These are phyloP conservation scores for Actenoides hombroni DNA, from an alignment of 2,113 vertebrate species.

Conservation along the genomic window DNA sequence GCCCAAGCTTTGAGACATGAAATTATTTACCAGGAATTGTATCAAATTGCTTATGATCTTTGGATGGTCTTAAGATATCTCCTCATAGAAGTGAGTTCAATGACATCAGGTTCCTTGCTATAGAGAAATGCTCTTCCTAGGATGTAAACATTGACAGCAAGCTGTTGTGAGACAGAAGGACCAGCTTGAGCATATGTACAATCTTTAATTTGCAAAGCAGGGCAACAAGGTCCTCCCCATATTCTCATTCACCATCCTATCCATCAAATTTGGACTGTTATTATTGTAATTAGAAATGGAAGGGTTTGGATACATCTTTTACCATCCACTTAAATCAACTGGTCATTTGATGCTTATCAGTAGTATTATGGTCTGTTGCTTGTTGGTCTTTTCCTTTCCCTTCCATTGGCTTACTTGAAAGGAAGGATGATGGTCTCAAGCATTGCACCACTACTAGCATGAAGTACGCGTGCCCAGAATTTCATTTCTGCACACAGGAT, in stretches of 20 bases:
- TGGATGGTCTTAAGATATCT: background rate
- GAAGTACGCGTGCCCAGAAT: background rate
- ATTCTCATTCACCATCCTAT: background rate
- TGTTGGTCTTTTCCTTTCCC: background rate
- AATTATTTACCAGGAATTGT: background rate
- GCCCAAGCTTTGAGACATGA: background rate
- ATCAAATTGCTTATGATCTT: background rate
- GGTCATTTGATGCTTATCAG: background rate
- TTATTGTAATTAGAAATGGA: background rate
- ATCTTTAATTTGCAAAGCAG: background rate
- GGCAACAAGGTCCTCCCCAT: background rate
- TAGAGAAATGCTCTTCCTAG: background rate
- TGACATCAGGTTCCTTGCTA: background rate
- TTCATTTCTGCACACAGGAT: background rate
- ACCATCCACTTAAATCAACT: background rate
- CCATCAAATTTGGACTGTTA: background rate
- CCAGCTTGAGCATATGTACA: background rate
- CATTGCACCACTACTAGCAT: fast-evolving
- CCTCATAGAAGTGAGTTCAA: background rate
- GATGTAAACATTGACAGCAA: background rate
- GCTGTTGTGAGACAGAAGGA: background rate
- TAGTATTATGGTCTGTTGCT: background rate
- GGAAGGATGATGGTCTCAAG: background rate
- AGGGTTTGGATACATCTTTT: background rate
- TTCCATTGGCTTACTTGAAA: background rate